phyloP scores from a whole-genome alignment of 2,113 vertebrate species.

The Hepsetus odoe region DNA sequence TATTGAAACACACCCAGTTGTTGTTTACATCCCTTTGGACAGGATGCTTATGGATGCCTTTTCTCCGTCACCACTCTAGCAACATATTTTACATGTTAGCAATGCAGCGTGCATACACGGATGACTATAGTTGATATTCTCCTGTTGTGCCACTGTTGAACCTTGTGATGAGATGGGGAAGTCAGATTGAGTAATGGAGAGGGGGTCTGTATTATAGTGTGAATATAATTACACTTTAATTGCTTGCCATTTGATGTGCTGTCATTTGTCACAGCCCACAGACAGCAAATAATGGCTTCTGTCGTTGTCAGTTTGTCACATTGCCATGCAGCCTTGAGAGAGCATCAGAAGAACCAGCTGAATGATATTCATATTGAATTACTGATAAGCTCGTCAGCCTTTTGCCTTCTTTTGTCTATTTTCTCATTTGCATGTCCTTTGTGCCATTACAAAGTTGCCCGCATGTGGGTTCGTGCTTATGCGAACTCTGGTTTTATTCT shows the following conservation, averaged over 20 bases:
- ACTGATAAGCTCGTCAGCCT: constrained; percentile 70
- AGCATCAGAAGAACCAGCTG: constrained; percentile 73
- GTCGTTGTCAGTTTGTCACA: constrained; percentile 73
- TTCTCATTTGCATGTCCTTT: constrained; percentile 54
- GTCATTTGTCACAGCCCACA: constrained; percentile 81
- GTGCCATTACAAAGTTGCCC: constrained; percentile 49
- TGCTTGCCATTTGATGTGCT: constrained; percentile 78
- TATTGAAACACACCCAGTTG: neutral
- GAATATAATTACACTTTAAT: constrained; percentile 79
- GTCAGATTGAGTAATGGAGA: constrained; percentile 51
- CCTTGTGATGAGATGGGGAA: constrained; percentile 39
- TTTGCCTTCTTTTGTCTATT: constrained; percentile 44
- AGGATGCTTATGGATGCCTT: constrained; percentile 6
- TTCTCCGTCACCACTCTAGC: neutral
- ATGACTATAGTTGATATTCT: constrained; percentile 37
- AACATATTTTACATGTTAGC: neutral
- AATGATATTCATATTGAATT: constrained; percentile 78
- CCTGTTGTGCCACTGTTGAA: constrained; percentile 44
- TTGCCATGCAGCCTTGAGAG: constrained; percentile 71
- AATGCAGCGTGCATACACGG: constrained; percentile 7
- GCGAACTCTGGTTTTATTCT: constrained; percentile 26
- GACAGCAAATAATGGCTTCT: constrained; percentile 77
- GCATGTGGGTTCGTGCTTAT: constrained; percentile 44
- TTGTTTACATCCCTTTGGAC: constrained; percentile 15
- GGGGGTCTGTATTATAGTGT: constrained; percentile 53